Conservation (phyloP, 2,888 invertebrate genomes). For the Pteria penguin region DNA sequence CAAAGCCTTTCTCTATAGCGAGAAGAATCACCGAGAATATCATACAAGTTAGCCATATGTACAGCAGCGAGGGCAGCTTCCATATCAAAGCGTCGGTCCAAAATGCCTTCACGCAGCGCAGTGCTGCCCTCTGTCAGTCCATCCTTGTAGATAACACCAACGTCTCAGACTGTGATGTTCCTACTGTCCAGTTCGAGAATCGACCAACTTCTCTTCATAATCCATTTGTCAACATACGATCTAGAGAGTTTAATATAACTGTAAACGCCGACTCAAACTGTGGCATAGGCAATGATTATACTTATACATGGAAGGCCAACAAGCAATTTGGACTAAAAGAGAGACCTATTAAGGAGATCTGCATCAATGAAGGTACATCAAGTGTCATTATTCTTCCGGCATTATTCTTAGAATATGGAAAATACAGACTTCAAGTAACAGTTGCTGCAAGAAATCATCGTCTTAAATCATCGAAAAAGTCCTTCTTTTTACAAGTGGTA, state of each 20-base stretch:
- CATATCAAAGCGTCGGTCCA: conserved; percentile 60
- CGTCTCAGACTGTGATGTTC: conserved; percentile 40
- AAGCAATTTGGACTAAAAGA: conserved; percentile 55
- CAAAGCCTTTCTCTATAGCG: conserved; percentile 33
- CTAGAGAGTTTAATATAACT: conserved; percentile 61
- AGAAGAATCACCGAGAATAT: conserved; percentile 47
- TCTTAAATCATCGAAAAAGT: conserved; percentile 46
- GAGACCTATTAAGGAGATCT: conserved; percentile 57
- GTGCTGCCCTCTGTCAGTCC: conserved; percentile 69
- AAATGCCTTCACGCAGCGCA: conserved; percentile 68
- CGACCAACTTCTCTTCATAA: conserved; percentile 32
- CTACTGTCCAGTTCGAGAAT: conserved; percentile 39
- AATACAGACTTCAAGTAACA: conserved; percentile 68
- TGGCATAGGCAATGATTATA: conserved; percentile 40
- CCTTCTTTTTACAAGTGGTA: conserved; percentile 58
- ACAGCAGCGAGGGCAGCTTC: conserved; percentile 60
- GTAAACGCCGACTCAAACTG: conserved; percentile 54
- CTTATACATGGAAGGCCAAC: conserved; percentile 69
- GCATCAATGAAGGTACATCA: conserved; percentile 53
- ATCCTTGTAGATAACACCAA: conserved; percentile 60
- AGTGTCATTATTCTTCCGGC: conserved; percentile 57
- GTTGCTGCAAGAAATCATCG: conserved; percentile 63
- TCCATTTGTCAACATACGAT: conserved; percentile 57
- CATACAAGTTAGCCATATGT: conserved; percentile 61
- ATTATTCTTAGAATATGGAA: conserved; percentile 64